phyloP scores from a whole-genome alignment of 2,888 invertebrate species.

The Hemistola chrysoprasaria region DNA sequence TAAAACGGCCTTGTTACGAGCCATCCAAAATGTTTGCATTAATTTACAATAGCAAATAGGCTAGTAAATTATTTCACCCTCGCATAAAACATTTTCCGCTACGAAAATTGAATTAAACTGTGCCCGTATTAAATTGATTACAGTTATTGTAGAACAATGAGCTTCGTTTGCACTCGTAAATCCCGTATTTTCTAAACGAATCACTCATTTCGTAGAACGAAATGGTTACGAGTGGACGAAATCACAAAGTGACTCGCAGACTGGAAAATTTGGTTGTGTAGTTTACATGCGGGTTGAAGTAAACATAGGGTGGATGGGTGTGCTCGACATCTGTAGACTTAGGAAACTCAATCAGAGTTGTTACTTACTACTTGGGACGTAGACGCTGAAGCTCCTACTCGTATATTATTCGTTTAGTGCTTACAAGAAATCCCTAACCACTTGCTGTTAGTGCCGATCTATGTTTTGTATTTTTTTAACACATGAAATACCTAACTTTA shows the following conservation, averaged over 20 bases:
- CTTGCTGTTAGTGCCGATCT: too few relatives aligned
- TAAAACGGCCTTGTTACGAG: too few relatives aligned
- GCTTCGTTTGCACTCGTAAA: constrained; percentile 49
- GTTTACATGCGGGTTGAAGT: constrained; percentile 69
- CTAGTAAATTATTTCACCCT: constrained; percentile 17
- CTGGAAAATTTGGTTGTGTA: constrained; percentile 72
- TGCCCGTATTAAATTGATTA: constrained; percentile 48
- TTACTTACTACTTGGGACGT: neutral
- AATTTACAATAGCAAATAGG: neutral
- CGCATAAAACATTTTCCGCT: constrained; percentile 27
- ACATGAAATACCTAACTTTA: too few relatives aligned
- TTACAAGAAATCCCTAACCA: neutral
- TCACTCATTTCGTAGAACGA: constrained; percentile 28
- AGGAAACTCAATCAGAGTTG: constrained; percentile 29
- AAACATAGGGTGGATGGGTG: constrained; percentile 42
- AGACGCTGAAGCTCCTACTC: neutral
- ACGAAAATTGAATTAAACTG: constrained; percentile 42
- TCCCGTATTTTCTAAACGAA: constrained; percentile 40
- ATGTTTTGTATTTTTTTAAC: too few relatives aligned
- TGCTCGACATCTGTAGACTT: constrained; percentile 33
- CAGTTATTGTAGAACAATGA: constrained; percentile 51
- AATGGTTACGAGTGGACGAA: constrained; percentile 50
- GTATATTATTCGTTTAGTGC: neutral
- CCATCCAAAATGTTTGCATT: too few relatives aligned
- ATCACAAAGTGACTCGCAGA: constrained; percentile 69